Evolutionary conservation across 2,888 invertebrate genomes (phyloP), one percentile per base, ranked within the genome.

Genomic region (Folsomia manolachei): DNA sequence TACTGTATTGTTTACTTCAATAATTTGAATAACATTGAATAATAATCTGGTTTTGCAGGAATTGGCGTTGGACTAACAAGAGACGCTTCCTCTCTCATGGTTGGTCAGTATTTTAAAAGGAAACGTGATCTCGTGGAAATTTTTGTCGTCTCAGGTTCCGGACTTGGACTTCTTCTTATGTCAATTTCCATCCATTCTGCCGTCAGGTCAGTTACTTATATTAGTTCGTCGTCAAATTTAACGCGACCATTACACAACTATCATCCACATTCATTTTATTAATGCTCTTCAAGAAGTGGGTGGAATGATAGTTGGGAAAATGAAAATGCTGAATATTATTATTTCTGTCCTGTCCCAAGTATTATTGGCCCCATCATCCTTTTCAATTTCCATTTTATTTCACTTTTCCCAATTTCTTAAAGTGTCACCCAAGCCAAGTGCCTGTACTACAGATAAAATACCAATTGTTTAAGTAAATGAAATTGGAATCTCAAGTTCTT

Each of bases 61-160:
- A 89, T 93, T 69, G 94, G 94, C 71, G 92, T 93, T 71, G 93
- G 93, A 52, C 88, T 94, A 83, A 93, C 93, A 7, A 85, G 93
- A 77, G 93, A 93, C 84, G 92, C 93, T 82, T 91, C 93, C 25
- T 92, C 92, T 60, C 85, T 94, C 81, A 93, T 94, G 92, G 91
- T 94, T 75, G 94, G 93, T 60, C 93, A 93, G 84, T 94, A 94
- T 85, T 94, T 94, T 88, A 92, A 93, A 83, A 85, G 91, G 78
- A 87, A 90, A 81, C 86, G 94, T 74, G 94, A 94, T 84, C 87
- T 93, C 81, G 93, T 94, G 69, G 94, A 94, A 85, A 92, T 94
- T 82, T 91, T 93, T 84, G 90, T 94, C 79, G 90, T 93, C 69
- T 91, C 92, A 79, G 93, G 93, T 81, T 92, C 91, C 82, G 94